Conservation (phyloP, 2,797 vertebrate species). For the Lacerta agilis region DNA sequence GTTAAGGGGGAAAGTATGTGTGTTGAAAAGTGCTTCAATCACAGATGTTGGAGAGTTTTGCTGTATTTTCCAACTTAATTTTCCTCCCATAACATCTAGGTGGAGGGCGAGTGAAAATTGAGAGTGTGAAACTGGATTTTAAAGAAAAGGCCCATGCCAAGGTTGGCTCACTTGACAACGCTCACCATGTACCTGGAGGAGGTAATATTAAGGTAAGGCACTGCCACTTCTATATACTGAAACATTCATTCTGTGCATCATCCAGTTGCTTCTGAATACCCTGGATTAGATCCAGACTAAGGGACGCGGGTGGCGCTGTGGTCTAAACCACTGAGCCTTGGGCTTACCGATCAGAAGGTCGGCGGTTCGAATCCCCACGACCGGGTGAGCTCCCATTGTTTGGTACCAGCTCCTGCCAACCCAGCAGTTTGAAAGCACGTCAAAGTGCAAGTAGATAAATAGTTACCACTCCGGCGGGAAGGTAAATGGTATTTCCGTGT, state of each 20-base stretch:
- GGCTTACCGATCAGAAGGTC: too few relatives aligned
- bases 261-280: background rate
- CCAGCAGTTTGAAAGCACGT: too few relatives aligned
- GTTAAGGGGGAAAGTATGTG: fast-evolving
- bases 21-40: background rate
- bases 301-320: too few relatives aligned
- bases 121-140: conserved; percentile 97
- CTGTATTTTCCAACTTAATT: conserved; percentile 4
- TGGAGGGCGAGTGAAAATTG: conserved; percentile 95
- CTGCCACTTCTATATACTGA: background rate
- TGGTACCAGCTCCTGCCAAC: too few relatives aligned
- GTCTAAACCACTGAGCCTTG: too few relatives aligned
- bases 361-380: too few relatives aligned
- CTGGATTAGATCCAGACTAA: background rate
- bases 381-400: too few relatives aligned
- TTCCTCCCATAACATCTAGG: conserved; percentile 77
- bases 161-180: conserved; percentile 95
- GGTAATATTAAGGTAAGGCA: conserved; percentile 86
- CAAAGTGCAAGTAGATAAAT: too few relatives aligned
- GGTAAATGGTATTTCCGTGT: too few relatives aligned
- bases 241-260: background rate
- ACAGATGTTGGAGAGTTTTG: background rate
- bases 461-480: too few relatives aligned
- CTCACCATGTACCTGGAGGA: conserved; percentile 92
- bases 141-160: conserved; percentile 99